Evolutionary conservation across 2,888 invertebrate genomes (phyloP).

Genomic region (Hofmannophila pseudospretella): DNA sequence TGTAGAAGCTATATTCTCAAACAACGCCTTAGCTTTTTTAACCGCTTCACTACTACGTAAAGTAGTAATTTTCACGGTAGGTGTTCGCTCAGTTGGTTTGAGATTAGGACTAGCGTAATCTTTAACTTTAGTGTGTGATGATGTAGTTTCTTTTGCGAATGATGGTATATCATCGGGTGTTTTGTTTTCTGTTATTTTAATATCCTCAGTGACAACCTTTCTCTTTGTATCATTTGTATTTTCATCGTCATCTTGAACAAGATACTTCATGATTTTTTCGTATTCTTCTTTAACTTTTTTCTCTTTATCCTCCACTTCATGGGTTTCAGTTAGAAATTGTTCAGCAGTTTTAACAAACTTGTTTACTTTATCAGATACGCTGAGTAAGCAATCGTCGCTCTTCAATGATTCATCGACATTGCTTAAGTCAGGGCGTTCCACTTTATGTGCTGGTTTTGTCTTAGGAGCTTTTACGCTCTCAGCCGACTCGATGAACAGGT

Average conservation of each 20-base stretch:
- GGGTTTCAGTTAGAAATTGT: slow-evolving; percentile 59
- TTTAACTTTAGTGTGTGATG: slow-evolving; percentile 40
- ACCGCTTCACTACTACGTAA: slow-evolving; percentile 81
- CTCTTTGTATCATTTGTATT: slow-evolving; percentile 25
- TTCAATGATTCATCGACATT: slow-evolving; percentile 77
- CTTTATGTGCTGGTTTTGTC: slow-evolving; percentile 48
- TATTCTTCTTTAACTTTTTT: slow-evolving; percentile 61
- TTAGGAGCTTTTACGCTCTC: slow-evolving; percentile 72
- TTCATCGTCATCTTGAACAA: slow-evolving; percentile 43
- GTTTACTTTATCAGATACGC: slow-evolving; percentile 81
- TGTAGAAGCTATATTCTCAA: slow-evolving; percentile 80
- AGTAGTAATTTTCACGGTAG: slow-evolving; percentile 56
- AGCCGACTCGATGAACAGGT: slow-evolving; percentile 80
- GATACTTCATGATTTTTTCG: slow-evolving; percentile 60
- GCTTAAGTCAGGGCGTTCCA: slow-evolving; percentile 71
- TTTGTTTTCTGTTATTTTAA: slow-evolving; percentile 9
- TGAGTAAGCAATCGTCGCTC: slow-evolving; percentile 79
- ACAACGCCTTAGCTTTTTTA: slow-evolving; percentile 83
- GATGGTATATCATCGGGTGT: slow-evolving; percentile 24
- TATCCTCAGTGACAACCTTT: slow-evolving; percentile 15
- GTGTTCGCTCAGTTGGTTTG: slow-evolving; percentile 37
- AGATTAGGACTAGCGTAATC: slow-evolving; percentile 32
- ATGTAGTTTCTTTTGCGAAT: slow-evolving; percentile 38
- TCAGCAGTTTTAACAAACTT: slow-evolving; percentile 81
- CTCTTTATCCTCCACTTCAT: slow-evolving; percentile 52